Conservation (phyloP, 2,113 vertebrate species). For the Ondatra zibethicus region DNA sequence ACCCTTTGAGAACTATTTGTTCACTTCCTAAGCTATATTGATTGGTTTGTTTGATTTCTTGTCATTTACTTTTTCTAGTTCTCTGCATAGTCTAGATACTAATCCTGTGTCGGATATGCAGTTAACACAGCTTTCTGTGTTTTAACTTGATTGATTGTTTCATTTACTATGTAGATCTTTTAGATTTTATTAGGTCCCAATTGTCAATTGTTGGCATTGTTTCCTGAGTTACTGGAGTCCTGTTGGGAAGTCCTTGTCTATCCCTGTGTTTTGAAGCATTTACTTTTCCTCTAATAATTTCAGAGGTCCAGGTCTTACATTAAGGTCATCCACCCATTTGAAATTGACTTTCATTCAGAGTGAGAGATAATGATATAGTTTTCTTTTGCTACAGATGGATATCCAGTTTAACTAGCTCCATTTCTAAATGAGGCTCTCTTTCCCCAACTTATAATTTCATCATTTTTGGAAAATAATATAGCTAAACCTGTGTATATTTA, state of each 20-base stretch:
- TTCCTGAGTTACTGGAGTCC: neutral
- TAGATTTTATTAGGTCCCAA: neutral
- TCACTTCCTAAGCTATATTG: neutral
- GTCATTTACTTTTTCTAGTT: neutral
- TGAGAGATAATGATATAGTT: neutral
- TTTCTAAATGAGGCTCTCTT: neutral
- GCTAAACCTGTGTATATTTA: neutral
- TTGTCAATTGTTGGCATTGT: neutral
- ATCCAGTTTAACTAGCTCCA: neutral
- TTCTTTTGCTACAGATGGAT: neutral
- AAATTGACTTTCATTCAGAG: neutral
- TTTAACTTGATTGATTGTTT: neutral
- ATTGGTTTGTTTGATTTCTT: neutral
- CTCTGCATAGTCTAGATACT: neutral
- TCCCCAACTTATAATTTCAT: neutral
- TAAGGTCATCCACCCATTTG: neutral
- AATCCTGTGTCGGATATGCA: neutral
- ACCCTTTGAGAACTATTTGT: neutral
- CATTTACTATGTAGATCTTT: neutral
- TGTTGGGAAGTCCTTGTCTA: neutral
- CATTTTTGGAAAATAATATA: neutral
- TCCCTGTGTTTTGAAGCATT: neutral
- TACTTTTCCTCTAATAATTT: neutral
- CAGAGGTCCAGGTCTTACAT: neutral
- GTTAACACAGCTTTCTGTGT: neutral